Evolutionary conservation across 2,797 vertebrate genomes (phyloP).

Genomic region (Anguilla megastoma): DNA sequence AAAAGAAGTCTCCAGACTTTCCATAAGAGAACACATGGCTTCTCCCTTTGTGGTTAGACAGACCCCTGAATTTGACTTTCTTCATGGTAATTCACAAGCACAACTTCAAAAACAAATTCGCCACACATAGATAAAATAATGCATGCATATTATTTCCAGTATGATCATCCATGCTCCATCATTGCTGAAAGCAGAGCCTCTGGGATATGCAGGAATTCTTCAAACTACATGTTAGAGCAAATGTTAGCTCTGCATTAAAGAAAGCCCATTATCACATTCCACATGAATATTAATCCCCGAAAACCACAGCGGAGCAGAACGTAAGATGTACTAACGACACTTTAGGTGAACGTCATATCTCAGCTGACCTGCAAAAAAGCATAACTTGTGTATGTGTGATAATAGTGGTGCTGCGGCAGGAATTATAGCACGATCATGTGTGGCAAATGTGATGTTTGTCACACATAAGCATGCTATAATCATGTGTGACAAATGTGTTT

Average conservation of each 20-base stretch:
- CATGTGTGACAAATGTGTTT: neutral
- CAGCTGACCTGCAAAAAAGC: neutral
- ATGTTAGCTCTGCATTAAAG: neutral
- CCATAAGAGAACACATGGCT: neutral
- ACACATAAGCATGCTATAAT: neutral
- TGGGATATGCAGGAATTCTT: neutral
- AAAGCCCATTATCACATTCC: neutral
- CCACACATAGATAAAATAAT: constrained; percentile 10
- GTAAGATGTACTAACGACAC: neutral
- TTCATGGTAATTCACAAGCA: neutral
- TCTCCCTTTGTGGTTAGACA: neutral
- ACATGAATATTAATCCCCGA: neutral
- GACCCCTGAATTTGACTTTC: constrained; percentile 5
- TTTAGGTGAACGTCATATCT: neutral
- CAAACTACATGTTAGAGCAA: constrained; percentile 5
- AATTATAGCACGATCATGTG: neutral
- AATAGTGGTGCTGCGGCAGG: neutral
- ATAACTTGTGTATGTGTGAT: neutral
- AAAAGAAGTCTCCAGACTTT: neutral
- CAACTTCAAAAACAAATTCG: neutral
- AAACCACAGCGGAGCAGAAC: neutral
- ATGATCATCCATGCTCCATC: constrained; percentile 24
- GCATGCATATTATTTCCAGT: neutral
- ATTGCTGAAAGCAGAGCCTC: constrained; percentile 17
- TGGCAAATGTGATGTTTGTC: neutral